Evolutionary conservation across 2,797 vertebrate genomes (phyloP).

Genomic region (Leptoclinus maculatus): DNA sequence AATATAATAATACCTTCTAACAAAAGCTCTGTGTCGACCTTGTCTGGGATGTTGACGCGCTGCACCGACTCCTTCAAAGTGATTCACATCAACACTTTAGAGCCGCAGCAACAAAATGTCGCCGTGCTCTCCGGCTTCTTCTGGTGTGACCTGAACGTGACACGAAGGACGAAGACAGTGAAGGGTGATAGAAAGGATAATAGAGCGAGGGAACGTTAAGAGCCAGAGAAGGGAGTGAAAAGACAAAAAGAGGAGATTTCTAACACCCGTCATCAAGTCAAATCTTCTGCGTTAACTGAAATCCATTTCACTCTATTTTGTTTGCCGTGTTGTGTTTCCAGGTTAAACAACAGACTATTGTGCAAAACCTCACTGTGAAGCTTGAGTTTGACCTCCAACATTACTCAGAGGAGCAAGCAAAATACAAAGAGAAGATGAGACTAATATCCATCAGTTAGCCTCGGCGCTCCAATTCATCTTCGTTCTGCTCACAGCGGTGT

Average conservation of each 20-base stretch:
- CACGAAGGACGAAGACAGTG: neutral
- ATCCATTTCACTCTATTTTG: constrained; percentile 43
- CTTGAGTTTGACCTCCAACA: constrained; percentile 37
- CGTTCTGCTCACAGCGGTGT: constrained; percentile 58
- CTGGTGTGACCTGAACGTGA: constrained; percentile 16
- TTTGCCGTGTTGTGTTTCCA: constrained; percentile 31
- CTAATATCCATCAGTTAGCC: constrained; percentile 47
- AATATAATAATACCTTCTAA: too few relatives aligned
- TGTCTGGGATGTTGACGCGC: neutral
- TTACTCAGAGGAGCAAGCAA: constrained; percentile 13
- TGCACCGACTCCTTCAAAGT: neutral
- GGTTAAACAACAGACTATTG: constrained; percentile 55
- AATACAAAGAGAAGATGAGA: constrained; percentile 38
- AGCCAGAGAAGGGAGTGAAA: neutral
- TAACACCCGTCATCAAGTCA: neutral
- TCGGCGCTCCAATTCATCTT: constrained; percentile 64
- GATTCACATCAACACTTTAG: constrained; percentile 35
- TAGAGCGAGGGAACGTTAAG: neutral
- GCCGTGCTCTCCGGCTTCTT: neutral
- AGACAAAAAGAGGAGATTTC: neutral
- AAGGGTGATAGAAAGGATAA: neutral
- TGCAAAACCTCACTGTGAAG: constrained; percentile 25
- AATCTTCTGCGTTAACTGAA: constrained; percentile 19
- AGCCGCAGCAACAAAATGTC: constrained; percentile 22
- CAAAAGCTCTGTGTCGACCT: neutral